phyloP scores from a whole-genome alignment of 2,888 invertebrate genomes.

The Tribolium freemani region DNA sequence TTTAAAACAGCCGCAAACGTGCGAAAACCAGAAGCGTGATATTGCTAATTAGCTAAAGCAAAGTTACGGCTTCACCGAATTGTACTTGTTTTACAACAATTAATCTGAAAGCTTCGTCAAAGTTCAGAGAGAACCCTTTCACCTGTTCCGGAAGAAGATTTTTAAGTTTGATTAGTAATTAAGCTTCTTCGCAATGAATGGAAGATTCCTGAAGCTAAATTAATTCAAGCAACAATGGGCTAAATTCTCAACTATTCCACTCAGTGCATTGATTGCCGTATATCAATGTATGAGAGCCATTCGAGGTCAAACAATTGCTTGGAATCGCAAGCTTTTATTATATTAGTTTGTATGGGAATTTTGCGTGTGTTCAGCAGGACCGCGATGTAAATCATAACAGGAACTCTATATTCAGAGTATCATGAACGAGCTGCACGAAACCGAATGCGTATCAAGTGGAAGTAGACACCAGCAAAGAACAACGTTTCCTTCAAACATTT shows the following conservation, averaged over 20 bases:
- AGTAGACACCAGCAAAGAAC: not conserved
- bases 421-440: slow-evolving; percentile 22
- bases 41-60: not conserved
- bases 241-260: not conserved
- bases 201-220: not conserved
- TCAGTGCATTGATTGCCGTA: not conserved
- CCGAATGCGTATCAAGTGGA: not conserved
- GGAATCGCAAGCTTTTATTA: slow-evolving; percentile 31
- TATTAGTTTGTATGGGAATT: slow-evolving; percentile 33
- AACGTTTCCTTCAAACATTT: too few relatives aligned
- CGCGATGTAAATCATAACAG: slow-evolving; percentile 29
- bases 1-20: not conserved
- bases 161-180: slow-evolving; percentile 25
- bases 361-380: slow-evolving; percentile 35
- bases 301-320: slow-evolving; percentile 28
- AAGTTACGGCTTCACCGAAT: not conserved
- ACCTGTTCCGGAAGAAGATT: slow-evolving; percentile 1
- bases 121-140: not conserved
- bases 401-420: slow-evolving; percentile 9
- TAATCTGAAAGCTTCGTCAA: not conserved
- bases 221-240: slow-evolving; percentile 17
- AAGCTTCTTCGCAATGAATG: not conserved
- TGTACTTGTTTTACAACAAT: slow-evolving; percentile 4
- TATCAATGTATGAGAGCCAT: not conserved
- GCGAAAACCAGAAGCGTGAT: not conserved